phyloP scores from a whole-genome alignment of 2,797 vertebrate species.

The Holocentrus rufus region DNA sequence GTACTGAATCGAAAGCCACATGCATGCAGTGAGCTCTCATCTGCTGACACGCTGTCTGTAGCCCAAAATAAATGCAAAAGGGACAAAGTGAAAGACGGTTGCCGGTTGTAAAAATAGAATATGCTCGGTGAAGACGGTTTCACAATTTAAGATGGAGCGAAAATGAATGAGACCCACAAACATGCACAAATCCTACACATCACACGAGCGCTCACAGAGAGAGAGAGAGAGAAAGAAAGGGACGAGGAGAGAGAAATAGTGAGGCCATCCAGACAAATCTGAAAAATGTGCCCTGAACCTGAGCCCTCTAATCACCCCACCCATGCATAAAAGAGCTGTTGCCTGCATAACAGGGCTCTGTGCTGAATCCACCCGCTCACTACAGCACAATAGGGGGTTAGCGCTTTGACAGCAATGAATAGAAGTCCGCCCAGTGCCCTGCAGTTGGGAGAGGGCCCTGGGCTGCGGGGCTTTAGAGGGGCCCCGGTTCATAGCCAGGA shows the following conservation, averaged over 20 bases:
- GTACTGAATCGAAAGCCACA: not conserved
- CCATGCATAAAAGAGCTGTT: constrained; percentile 77
- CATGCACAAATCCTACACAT: constrained; percentile 7
- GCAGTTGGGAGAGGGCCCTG: constrained; percentile 69
- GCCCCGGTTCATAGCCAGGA: constrained; percentile 73
- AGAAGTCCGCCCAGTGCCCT: constrained; percentile 66
- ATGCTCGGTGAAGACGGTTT: not conserved
- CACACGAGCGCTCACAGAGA: not conserved
- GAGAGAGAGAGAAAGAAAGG: constrained; percentile 31
- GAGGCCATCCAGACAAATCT: constrained; percentile 67
- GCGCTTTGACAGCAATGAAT: constrained; percentile 80
- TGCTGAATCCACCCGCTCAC: constrained; percentile 73
- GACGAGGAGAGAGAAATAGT: constrained; percentile 47
- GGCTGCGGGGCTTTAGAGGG: constrained; percentile 73
- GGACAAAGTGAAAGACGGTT: too few relatives aligned
- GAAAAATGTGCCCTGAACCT: constrained; percentile 77
- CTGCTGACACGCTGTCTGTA: not conserved
- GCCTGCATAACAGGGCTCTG: constrained; percentile 74
- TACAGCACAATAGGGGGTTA: constrained; percentile 80
- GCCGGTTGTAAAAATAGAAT: too few relatives aligned
- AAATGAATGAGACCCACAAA: not conserved
- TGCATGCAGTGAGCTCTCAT: constrained; percentile 6
- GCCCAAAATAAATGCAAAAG: not conserved
- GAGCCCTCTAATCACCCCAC: constrained; percentile 76
- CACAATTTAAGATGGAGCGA: not conserved